phyloP scores from a whole-genome alignment of 2,113 vertebrate species.

The Phrynosoma platyrhinos region DNA sequence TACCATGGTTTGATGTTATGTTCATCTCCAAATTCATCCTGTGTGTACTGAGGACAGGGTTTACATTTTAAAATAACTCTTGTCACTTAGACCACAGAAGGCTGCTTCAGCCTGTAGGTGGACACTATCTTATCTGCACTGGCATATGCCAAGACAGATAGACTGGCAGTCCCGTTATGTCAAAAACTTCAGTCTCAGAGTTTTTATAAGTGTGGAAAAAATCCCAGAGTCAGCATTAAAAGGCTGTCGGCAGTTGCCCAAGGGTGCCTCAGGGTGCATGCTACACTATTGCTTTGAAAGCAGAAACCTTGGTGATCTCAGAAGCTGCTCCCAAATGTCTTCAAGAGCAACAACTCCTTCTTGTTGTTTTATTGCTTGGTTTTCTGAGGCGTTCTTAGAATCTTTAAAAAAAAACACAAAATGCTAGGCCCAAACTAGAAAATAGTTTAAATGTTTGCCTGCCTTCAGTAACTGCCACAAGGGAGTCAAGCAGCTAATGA shows the following conservation, averaged over 20 bases:
- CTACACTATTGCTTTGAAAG: slow-evolving; percentile 16
- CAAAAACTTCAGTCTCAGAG: slow-evolving; percentile 55
- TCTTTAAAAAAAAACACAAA: not conserved
- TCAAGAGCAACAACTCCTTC: not conserved
- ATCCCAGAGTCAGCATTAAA: slow-evolving; percentile 52
- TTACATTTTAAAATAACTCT: slow-evolving; percentile 41
- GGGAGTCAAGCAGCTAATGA: not conserved
- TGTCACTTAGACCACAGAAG: slow-evolving; percentile 38
- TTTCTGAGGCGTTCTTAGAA: not conserved
- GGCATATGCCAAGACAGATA: slow-evolving; percentile 72
- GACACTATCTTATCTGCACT: slow-evolving; percentile 58
- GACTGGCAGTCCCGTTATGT: slow-evolving; percentile 35
- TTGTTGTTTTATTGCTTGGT: not conserved
- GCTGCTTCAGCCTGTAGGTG: slow-evolving; percentile 32
- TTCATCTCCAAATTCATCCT: not conserved
- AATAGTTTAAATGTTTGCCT: not conserved
- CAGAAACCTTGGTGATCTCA: not conserved
- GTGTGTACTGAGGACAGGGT: not conserved
- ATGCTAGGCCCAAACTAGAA: not conserved
- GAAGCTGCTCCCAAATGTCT: not conserved
- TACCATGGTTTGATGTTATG: not conserved
- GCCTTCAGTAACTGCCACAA: not conserved
- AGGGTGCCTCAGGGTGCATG: slow-evolving; percentile 14
- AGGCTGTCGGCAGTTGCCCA: slow-evolving; percentile 41
- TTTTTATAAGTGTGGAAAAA: slow-evolving; percentile 61